Percentiles rank a stretch among this genome's conserved stretches.
Evolutionary conservation across 2,888 invertebrate species (phyloP).

Genomic region (Calliphora vomitoria): DNA sequence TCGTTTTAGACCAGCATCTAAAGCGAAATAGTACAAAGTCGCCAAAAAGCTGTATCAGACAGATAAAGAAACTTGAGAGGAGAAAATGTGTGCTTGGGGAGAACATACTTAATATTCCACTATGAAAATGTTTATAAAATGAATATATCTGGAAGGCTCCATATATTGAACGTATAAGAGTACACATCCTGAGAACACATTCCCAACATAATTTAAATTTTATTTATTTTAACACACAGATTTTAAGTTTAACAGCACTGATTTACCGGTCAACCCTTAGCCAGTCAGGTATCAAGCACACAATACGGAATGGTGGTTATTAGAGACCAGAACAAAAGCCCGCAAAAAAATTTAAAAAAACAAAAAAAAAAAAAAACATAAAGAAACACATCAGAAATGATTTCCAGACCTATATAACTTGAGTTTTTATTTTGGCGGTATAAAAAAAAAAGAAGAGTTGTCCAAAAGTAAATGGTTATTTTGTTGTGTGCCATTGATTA

Average conservation of each 20-base stretch:
- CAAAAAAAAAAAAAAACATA: neutral
- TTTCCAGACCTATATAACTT: slow-evolving; percentile 48
- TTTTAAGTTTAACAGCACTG: slow-evolving; percentile 49
- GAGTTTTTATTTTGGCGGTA: slow-evolving; percentile 59
- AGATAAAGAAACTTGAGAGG: too few species aligned
- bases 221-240: slow-evolving; percentile 40
- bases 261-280: slow-evolving; percentile 56
- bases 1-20: too few species aligned
- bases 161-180: too few species aligned
- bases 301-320: slow-evolving; percentile 37
- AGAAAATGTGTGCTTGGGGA: too few species aligned
- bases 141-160: too few species aligned
- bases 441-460: slow-evolving; percentile 35
- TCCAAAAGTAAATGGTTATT: slow-evolving; percentile 61
- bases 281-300: slow-evolving; percentile 53
- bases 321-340: slow-evolving; percentile 49
- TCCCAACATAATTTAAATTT: slow-evolving; percentile 33
- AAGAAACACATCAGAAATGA: slow-evolving; percentile 42
- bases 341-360: slow-evolving; percentile 20
- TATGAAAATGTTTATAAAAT: too few species aligned
- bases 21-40: too few species aligned
- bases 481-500: slow-evolving; percentile 70
- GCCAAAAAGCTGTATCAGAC: too few species aligned
- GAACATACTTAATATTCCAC: too few species aligned
- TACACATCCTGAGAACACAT: slow-evolving; percentile 38